A percentile compares a stretch with the other conserved stretches of the same genome.
phyloP scores from a whole-genome alignment of 2,113 vertebrate species.

The Ceratotherium simum region DNA sequence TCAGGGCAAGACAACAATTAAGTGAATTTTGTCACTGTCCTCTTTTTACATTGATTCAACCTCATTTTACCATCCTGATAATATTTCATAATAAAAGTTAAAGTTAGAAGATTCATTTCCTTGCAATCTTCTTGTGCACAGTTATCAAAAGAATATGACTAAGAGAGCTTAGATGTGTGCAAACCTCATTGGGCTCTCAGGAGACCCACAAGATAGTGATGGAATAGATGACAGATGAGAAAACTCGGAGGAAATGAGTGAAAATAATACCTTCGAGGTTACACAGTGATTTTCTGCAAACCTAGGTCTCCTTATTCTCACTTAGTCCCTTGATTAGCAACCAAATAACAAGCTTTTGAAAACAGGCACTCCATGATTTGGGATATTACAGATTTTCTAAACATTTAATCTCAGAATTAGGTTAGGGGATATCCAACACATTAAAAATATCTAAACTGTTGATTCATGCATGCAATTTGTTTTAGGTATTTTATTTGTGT shows the following conservation, averaged over 20 bases:
- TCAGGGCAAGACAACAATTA: neutral
- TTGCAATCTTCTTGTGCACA: neutral
- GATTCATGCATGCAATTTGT: neutral
- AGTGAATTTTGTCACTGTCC: neutral
- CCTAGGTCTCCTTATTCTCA: neutral
- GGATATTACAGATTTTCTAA: neutral
- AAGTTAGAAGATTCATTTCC: neutral
- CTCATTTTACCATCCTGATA: neutral
- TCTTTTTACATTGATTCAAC: neutral
- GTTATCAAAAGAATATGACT: neutral
- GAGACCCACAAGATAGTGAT: neutral
- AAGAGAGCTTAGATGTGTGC: neutral
- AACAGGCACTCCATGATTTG: neutral
- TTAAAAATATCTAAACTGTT: neutral
- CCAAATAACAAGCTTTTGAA: neutral
- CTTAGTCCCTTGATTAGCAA: neutral
- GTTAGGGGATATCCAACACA: neutral
- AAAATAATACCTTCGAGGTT: neutral
- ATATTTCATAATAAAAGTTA: neutral
- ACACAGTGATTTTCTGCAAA: neutral
- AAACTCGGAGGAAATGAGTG: neutral
- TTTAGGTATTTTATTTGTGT: neutral
- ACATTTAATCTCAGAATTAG: constrained; percentile 10
- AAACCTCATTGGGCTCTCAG: neutral
- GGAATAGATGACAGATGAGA: neutral